Evolutionary conservation across 2,113 vertebrate genomes (phyloP), one percentile per base, ranked within the genome.

Genomic region (Epinephelus lanceolatus): DNA sequence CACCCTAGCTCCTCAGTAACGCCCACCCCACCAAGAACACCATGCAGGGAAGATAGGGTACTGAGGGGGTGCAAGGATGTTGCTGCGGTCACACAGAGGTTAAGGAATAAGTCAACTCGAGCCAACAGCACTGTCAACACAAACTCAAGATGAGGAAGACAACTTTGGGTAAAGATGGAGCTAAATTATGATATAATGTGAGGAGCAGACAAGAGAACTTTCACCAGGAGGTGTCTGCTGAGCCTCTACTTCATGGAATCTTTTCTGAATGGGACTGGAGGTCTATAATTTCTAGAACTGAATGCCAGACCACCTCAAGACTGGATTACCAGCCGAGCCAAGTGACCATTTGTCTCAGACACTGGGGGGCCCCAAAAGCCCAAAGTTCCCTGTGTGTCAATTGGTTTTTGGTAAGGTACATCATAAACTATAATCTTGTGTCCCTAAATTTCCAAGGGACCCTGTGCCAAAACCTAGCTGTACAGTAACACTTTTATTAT

Each of bases 41-140:
- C 71, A 62, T 21, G 65, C 78, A 71, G 80, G 84, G 69, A 62
- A 72, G 80, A 51, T 49, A 56, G 61, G 72, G 81, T 57, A 51
- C 33, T 49, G 85, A 23, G 90, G 62, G 76, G 80, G 78, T 42
- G 71, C 65, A 4, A 70, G 71, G 25, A 80, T 76, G 86, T 56
- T 67, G 57, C 73, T 61, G 92, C 91, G 94, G 94, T 94, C 95
- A 95, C 74, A 14, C 71, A 89, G 87, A 93, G 95, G 95, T 94
- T 92, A 93, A 76, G 12, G 49, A 85, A 85, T 69, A 76, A 87
- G 88, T 71, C 67, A 53, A 69, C 25, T 83, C 33, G 12, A 63
- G 53, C 9, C 51, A 63, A 73, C 0, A 59, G 33, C 9, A 4
- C 23, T 5, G 30, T 52, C 66, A 51, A 80, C 52, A 68, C 30